Evolutionary conservation across 2,888 invertebrate species (phyloP).

Genomic region (Drosophila peninsularis): DNA sequence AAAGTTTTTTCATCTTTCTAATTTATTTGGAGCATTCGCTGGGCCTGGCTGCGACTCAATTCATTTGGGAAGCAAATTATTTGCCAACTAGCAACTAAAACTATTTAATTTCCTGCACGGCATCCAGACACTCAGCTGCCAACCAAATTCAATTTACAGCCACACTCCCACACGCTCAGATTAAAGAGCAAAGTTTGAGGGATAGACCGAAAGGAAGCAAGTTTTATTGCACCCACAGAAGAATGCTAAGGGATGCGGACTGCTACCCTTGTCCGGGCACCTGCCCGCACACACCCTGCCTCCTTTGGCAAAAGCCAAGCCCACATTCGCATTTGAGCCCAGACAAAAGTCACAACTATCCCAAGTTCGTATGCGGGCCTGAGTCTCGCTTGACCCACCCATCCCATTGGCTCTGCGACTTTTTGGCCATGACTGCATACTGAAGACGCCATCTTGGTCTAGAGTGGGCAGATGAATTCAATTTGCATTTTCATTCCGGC

Average conservation of each 20-base stretch:
- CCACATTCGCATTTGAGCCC: slow-evolving; percentile 62
- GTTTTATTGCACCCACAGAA: slow-evolving; percentile 61
- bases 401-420: slow-evolving; percentile 48
- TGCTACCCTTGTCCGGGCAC: slow-evolving; percentile 37
- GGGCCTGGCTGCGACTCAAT: slow-evolving; percentile 24
- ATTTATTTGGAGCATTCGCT: slow-evolving; percentile 5
- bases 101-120: slow-evolving; percentile 71
- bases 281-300: slow-evolving; percentile 14
- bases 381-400: slow-evolving; percentile 34
- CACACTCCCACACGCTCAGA: slow-evolving; percentile 21
- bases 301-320: slow-evolving; percentile 51
- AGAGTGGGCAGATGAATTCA: slow-evolving; percentile 51
- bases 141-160: slow-evolving; percentile 68
- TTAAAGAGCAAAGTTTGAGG: slow-evolving; percentile 22
- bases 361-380: slow-evolving; percentile 72
- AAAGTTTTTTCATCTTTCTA: slow-evolving; percentile 37
- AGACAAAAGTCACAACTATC: slow-evolving; percentile 78
- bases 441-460: slow-evolving; percentile 67
- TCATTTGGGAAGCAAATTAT: slow-evolving; percentile 49
- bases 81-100: slow-evolving; percentile 70
- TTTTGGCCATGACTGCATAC: slow-evolving; percentile 64
- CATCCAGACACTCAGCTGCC: slow-evolving; percentile 24
- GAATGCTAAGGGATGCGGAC: slow-evolving; percentile 24
- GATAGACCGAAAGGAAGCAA: slow-evolving; percentile 45
- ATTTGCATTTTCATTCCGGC: slow-evolving; percentile 70